These are phyloP conservation scores for Sebastes kiyomatsui DNA, from an alignment of 2,797 vertebrate species.

Conservation along the genomic window DNA sequence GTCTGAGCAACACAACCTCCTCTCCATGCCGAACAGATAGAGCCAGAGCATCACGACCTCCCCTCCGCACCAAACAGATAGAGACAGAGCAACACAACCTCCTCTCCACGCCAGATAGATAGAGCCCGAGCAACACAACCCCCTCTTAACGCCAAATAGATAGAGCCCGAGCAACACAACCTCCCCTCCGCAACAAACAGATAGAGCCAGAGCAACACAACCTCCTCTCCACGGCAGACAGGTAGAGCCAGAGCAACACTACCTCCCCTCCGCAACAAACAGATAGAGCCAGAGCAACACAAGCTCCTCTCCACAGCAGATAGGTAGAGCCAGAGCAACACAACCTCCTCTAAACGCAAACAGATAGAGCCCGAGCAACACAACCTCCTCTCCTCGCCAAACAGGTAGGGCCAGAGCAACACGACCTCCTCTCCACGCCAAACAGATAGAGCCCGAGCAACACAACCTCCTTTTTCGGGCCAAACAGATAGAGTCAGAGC, in stretches of 20 bases:
- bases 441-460: rapidly evolving
- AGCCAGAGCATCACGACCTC: too few relatives aligned
- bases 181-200: rapidly evolving
- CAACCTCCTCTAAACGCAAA: rapidly evolving
- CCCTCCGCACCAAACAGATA: rapidly evolving
- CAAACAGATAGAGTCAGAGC: rapidly evolving
- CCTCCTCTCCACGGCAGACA: rapidly evolving
- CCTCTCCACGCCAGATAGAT: rapidly evolving
- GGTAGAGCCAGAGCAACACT: too few relatives aligned
- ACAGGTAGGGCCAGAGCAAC: rapidly evolving
- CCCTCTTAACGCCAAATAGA: rapidly evolving
- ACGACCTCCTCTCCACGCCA: rapidly evolving
- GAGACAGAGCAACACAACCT: too few relatives aligned
- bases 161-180: too few relatives aligned
- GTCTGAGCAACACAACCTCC: too few relatives aligned
- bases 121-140: too few relatives aligned
- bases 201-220: too few relatives aligned
- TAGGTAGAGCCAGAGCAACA: rapidly evolving
- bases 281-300: too few relatives aligned
- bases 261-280: rapidly evolving
- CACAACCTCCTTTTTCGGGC: rapidly evolving
- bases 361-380: rapidly evolving
- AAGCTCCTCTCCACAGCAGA: rapidly evolving
- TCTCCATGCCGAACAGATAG: too few relatives aligned
- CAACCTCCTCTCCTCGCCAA: rapidly evolving